Evolutionary conservation across 2,888 invertebrate genomes (phyloP), one percentile per base, ranked within the genome.

Genomic region (Notodonta dromedarius): DNA sequence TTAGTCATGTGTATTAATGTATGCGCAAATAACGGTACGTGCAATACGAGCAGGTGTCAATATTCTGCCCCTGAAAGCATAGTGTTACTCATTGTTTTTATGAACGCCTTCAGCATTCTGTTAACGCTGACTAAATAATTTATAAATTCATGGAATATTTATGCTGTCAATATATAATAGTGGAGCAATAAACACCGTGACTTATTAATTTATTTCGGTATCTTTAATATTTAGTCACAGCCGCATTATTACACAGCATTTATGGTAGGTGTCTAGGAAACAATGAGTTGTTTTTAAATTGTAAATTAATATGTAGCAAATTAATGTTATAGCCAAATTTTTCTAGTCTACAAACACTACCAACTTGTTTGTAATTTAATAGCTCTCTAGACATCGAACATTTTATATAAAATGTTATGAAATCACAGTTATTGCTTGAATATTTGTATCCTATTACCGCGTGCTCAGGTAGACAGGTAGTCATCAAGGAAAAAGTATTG

Each of bases 11-110:
- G 57, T 67, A 63, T 59, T 60, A 68, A 70, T 69, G 63, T 71
- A 65, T 74, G 66, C 62, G 74, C 74, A 70, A 75, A 77, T 79
- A 78, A 78, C 74, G 58, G 71, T 67, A 65, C 61, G 59, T 64
- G 65, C 68, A 40, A 59, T 63, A 67, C 67, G 66, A 67, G 66
- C 63, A 57, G 59, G 64, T 74, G 72, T 72, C 64, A 68, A 67
- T 61, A 68, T 67, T 71, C 52, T 73, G 76, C 73, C 77, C 71
- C 75, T 80, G 77, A 78, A 81, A 77, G 69, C 71, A 68, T 63
- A 55, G 55, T 44, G 61, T 80, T 77, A 78, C 64, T 81, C 80
- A 82, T 77, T 73, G 68, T 62, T 73, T 70, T 72, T 67, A 69
- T 62, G 65, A 50, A 67, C 69, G 63, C 60, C 53, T 66, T 56